Percentiles rank a stretch among this genome's conserved stretches.
Evolutionary conservation across 2,797 vertebrate genomes (phyloP).

Genomic region (Ciconia nigra): DNA sequence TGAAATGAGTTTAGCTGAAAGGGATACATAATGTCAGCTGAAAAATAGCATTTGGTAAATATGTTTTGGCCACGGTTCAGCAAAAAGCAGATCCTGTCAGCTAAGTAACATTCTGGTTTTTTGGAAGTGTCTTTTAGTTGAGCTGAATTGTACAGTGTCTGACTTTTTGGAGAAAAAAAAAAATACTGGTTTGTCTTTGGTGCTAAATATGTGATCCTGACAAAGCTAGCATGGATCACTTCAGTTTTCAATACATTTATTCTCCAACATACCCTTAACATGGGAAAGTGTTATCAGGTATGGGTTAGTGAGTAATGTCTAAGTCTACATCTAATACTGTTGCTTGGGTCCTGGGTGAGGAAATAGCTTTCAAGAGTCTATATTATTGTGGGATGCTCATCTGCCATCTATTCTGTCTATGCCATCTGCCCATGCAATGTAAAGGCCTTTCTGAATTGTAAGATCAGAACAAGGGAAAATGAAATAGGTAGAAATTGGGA

Average conservation of each 20-base stretch:
- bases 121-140: not conserved
- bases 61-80: not conserved
- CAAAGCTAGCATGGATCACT: not conserved
- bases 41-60: not conserved
- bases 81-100: constrained; percentile 1
- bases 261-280: fast-evolving
- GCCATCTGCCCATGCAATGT: not conserved
- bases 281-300: not conserved
- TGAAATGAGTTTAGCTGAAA: constrained; percentile 32
- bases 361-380: not conserved
- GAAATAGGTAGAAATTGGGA: not conserved
- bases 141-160: not conserved
- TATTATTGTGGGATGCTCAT: not conserved
- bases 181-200: not conserved
- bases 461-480: not conserved
- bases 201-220: not conserved
- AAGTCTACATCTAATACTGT: not conserved
- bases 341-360: not conserved
- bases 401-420: not conserved
- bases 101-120: not conserved
- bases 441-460: not conserved
- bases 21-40: constrained; percentile 22
- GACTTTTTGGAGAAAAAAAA: not conserved
- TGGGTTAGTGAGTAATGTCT: not conserved
- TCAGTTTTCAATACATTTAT: not conserved